Evolutionary conservation across 2,888 invertebrate genomes (phyloP).

Genomic region (Cylindroiulus punctatus): DNA sequence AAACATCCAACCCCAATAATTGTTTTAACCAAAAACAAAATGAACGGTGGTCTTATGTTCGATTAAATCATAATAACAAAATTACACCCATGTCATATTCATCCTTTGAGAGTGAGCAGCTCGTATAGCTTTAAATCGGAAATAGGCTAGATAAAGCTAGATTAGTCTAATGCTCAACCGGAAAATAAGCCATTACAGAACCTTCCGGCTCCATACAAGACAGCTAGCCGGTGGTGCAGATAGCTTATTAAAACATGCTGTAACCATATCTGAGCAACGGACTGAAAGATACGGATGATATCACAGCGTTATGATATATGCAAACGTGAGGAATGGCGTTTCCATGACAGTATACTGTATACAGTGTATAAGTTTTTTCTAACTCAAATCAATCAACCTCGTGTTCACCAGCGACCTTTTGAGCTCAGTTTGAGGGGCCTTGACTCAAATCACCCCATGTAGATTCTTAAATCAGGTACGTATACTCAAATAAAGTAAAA

Average conservation of each 20-base stretch:
- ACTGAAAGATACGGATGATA: not conserved
- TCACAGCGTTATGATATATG: not conserved
- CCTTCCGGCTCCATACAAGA: not conserved
- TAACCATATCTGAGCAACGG: not conserved
- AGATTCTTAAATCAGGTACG: too few species aligned
- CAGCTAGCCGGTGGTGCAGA: not conserved
- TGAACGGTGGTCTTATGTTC: not conserved
- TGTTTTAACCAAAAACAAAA: not conserved
- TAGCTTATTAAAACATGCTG: not conserved
- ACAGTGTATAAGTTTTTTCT: too few species aligned
- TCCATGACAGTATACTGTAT: too few species aligned
- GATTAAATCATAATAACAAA: not conserved
- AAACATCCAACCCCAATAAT: not conserved
- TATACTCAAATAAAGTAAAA: too few species aligned
- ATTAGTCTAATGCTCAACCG: not conserved
- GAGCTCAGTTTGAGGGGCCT: too few species aligned
- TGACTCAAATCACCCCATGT: too few species aligned
- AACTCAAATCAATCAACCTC: too few species aligned
- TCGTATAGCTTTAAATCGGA: not conserved
- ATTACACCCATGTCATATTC: not conserved
- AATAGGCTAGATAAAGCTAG: not conserved
- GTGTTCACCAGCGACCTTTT: too few species aligned
- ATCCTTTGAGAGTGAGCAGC: not conserved
- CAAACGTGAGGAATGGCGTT: too few species aligned
- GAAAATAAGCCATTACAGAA: slow-evolving; percentile 29